A percentile compares a stretch with the other conserved stretches of the same genome.
These are phyloP conservation scores for Microplitis deprimator DNA, from an alignment of 2,888 invertebrate genomes.

Conservation along the genomic window DNA sequence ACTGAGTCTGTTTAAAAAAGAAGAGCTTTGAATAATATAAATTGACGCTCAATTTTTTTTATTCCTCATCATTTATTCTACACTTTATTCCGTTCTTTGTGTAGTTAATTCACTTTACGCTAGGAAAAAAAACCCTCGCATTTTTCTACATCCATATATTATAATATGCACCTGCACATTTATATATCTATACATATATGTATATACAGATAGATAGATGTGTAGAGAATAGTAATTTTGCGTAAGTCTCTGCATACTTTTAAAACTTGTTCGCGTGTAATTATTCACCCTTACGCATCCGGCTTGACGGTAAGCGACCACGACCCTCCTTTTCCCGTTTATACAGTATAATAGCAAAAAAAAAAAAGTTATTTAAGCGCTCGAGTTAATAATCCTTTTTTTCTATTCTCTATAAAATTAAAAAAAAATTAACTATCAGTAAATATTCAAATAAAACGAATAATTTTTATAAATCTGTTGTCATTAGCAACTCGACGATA, in stretches of 20 bases:
- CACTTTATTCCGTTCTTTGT: slow-evolving; percentile 3
- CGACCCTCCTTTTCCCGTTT: slow-evolving; percentile 12
- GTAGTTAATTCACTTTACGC: slow-evolving; percentile 44
- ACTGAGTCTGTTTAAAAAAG: not conserved
- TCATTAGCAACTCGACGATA: not conserved
- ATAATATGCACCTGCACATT: not conserved
- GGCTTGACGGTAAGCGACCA: slow-evolving; percentile 24
- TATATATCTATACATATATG: not conserved
- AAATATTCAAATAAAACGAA: not conserved
- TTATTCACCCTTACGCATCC: slow-evolving; percentile 41
- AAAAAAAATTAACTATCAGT: not conserved
- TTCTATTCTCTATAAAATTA: not conserved
- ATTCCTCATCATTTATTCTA: slow-evolving; percentile 7
- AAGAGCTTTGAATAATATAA: not conserved
- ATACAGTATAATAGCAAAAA: not conserved
- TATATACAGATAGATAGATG: not conserved
- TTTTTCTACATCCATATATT: not conserved
- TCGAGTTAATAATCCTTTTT: not conserved
- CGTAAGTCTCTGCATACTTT: slow-evolving; percentile 37
- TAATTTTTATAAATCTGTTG: not conserved
- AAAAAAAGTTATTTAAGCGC: slow-evolving; percentile 2
- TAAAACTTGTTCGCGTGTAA: slow-evolving; percentile 41
- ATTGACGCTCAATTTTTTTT: not conserved
- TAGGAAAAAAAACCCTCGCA: slow-evolving; percentile 22
- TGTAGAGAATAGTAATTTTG: slow-evolving; percentile 37